phyloP scores from a whole-genome alignment of 2,113 vertebrate genomes.

The Lophotis ruficrista region DNA sequence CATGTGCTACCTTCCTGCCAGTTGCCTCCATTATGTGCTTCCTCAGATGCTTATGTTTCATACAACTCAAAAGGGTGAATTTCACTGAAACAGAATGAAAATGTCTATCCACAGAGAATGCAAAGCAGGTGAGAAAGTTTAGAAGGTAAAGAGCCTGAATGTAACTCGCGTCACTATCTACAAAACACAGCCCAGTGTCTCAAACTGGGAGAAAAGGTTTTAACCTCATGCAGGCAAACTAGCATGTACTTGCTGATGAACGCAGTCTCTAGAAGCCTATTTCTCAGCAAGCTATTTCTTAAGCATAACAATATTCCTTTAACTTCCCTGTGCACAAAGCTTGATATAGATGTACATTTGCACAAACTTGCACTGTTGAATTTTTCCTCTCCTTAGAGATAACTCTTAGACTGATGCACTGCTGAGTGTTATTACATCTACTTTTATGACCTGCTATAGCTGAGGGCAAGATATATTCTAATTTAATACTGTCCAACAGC shows the following conservation, averaged over 20 bases:
- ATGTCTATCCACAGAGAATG: neutral
- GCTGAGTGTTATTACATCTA: conserved; percentile 47
- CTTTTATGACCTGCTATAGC: conserved; percentile 44
- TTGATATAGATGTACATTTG: neutral
- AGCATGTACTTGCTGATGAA: neutral
- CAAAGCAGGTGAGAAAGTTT: neutral
- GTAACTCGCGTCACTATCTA: neutral
- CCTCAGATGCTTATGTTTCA: neutral
- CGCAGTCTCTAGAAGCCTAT: neutral
- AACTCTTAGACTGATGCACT: conserved; percentile 45
- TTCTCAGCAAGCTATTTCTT: conserved; percentile 25
- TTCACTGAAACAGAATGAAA: neutral
- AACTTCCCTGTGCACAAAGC: conserved; percentile 10
- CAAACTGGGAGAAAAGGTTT: neutral
- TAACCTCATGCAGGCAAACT: neutral
- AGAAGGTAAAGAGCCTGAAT: neutral
- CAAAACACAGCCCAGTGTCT: neutral
- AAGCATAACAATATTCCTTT: conserved; percentile 25
- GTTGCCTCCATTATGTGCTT: neutral
- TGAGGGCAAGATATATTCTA: conserved; percentile 62
- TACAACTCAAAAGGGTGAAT: neutral
- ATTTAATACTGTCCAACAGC: conserved; percentile 23
- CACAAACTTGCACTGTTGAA: neutral
- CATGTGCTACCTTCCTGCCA: neutral
- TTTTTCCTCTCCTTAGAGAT: conserved; percentile 48